These are phyloP conservation scores for Teleopsis dalmanni DNA, from an alignment of 1,140 invertebrate genomes.

Conservation along the genomic window DNA sequence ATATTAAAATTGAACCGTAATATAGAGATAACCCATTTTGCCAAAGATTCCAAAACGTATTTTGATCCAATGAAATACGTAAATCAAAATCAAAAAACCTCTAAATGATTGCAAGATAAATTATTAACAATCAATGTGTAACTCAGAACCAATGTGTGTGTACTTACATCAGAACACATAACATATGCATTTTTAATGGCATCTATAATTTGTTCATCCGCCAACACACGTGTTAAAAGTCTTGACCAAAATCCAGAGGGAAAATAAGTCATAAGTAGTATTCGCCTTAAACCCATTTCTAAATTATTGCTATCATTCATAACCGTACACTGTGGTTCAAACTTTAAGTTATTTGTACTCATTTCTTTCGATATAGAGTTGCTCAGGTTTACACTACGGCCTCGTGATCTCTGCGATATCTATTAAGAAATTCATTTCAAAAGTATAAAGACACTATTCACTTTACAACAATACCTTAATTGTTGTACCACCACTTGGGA, in stretches of 20 bases:
- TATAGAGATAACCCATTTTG: slow-evolving; percentile 86
- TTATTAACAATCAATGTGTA: neutral
- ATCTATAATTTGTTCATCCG: slow-evolving; percentile 79
- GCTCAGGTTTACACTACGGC: slow-evolving; percentile 34
- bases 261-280: slow-evolving; percentile 90
- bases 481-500: slow-evolving; percentile 44
- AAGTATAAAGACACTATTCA: neutral
- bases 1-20: slow-evolving; percentile 71
- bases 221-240: slow-evolving; percentile 83
- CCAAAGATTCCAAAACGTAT: slow-evolving; percentile 83
- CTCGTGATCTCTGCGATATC: slow-evolving; percentile 63
- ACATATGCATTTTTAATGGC: slow-evolving; percentile 53
- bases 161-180: slow-evolving; percentile 26
- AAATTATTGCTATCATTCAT: slow-evolving; percentile 3
- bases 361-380: slow-evolving; percentile 36
- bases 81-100: slow-evolving; percentile 37
- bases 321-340: slow-evolving; percentile 13
- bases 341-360: slow-evolving; percentile 30
- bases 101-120: slow-evolving; percentile 8
- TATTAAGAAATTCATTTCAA: slow-evolving; percentile 23
- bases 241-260: slow-evolving; percentile 97
- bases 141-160: neutral
- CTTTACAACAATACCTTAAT: slow-evolving; percentile 39
- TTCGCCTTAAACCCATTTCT: slow-evolving; percentile 42
- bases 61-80: slow-evolving; percentile 30